Evolutionary conservation across 2,797 vertebrate species (phyloP), one percentile per base, ranked within the genome.

Genomic region (Hozukius guyotensis): DNA sequence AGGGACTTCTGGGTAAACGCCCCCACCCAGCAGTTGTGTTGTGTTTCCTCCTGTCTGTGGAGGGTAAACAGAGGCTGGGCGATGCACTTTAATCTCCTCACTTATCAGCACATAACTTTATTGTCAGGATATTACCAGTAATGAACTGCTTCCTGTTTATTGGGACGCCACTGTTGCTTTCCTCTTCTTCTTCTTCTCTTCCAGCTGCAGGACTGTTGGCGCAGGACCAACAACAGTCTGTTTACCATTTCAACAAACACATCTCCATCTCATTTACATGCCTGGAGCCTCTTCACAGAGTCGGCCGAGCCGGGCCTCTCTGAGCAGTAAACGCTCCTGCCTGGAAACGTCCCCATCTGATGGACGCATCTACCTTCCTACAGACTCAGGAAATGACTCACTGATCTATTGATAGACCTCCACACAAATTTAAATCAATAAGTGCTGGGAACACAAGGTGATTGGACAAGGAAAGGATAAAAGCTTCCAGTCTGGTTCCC

Each of bases 131-230:
- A 85, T 86, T 64, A 85, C 55, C 78, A 84, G 86, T 89, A 90
- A 93, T 88, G 72, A 89, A 82, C 78, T 67, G 73, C 88, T 94
- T 94, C 93, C 94, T 94, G 93, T 94, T 94, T 90, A 90, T 91
- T 85, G 79, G 86, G 59, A 53, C 11, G 8, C 65, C 22, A 24
- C 27, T 31, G 22, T 3, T 36, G 6, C 27, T 38, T 27, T 46
- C 77, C 78, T 7, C 36, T 20, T 32, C 64, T 38, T 31, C 38
- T 42, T 46, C 49, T 72, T 56, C 73, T 84, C 80, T 62, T 86
- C 78, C 84, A 86, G 83, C 87, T 81, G 61, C 82, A 72, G 60
- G 67, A 59, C 64, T 36, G 64, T 75, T 82, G 80, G 81, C 81
- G 38, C 34, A 12, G 46, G n/a, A 29, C 66, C 87, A 80, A 55